Percentiles rank a stretch among this genome's conserved stretches.
phyloP scores from a whole-genome alignment of 2,113 vertebrate species.

The human (Homo sapiens) region DNA sequence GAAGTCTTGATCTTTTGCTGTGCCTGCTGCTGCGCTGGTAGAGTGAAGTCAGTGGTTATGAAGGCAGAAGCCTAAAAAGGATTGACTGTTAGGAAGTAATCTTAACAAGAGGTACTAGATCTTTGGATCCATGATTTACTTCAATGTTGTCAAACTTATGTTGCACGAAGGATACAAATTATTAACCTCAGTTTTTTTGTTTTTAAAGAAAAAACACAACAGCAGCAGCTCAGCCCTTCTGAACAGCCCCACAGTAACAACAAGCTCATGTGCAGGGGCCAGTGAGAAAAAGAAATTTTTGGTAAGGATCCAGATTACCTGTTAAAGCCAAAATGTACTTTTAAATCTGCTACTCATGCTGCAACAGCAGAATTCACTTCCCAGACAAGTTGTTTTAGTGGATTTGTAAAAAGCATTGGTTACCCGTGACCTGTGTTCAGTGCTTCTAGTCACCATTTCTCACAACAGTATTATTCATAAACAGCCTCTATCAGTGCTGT shows the following conservation, averaged over 20 bases:
- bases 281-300: slow-evolving; percentile 84
- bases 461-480: not conserved
- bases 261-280: slow-evolving; percentile 82
- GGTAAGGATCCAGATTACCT: slow-evolving; percentile 78
- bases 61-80: slow-evolving; percentile 27
- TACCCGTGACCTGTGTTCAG: not conserved
- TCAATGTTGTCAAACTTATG: slow-evolving; percentile 44
- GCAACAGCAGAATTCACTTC: slow-evolving; percentile 44
- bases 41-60: not conserved
- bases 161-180: slow-evolving; percentile 58
- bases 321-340: slow-evolving; percentile 62
- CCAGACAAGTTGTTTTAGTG: not conserved
- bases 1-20: slow-evolving; percentile 18
- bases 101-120: not conserved
- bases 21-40: slow-evolving; percentile 16
- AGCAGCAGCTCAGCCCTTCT: slow-evolving; percentile 80
- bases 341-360: slow-evolving; percentile 45
- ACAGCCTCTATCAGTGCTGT: not conserved
- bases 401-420: not conserved
- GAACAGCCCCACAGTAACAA: slow-evolving; percentile 83
- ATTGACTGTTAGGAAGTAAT: slow-evolving; percentile 48
- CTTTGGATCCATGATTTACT: slow-evolving; percentile 29
- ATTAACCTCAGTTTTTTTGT: slow-evolving; percentile 69
- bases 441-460: slow-evolving; percentile 6
- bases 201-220: slow-evolving; percentile 84